Evolutionary conservation across 2,797 vertebrate genomes (phyloP).

Genomic region (Sebastes glaucus): DNA sequence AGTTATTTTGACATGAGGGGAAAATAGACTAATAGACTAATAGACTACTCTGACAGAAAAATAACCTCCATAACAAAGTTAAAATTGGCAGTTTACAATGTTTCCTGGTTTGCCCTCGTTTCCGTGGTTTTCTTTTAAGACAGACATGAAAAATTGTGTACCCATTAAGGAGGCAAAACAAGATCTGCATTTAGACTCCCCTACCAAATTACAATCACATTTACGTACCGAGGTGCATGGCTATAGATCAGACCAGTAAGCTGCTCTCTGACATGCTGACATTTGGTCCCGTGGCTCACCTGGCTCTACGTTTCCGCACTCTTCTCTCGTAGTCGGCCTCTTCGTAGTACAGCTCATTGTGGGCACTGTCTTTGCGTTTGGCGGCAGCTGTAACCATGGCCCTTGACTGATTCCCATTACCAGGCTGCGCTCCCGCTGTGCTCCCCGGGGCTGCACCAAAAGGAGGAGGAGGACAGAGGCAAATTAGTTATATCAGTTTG

Average conservation of each 20-base stretch:
- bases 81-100: not conserved
- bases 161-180: not conserved
- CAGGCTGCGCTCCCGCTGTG: slow-evolving; percentile 77
- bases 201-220: not conserved
- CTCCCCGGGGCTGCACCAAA: slow-evolving; percentile 86
- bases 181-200: not conserved
- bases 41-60: not conserved
- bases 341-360: slow-evolving; percentile 96
- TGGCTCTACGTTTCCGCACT: slow-evolving; percentile 91
- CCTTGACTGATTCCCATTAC: slow-evolving; percentile 88
- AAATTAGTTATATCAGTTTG: slow-evolving; percentile 45
- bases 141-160: not conserved
- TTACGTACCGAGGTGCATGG: not conserved
- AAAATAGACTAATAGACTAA: too few species aligned
- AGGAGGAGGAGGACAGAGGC: slow-evolving; percentile 29
- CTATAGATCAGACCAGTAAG: not conserved
- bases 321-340: slow-evolving; percentile 94
- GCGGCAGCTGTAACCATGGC: slow-evolving; percentile 89
- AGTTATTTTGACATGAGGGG: too few species aligned
- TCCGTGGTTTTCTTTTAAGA: not conserved
- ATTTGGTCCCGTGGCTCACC: slow-evolving; percentile 75
- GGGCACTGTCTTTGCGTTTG: slow-evolving; percentile 91
- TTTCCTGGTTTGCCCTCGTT: not conserved
- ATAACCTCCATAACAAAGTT: not conserved
- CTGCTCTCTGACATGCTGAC: not conserved